These are phyloP conservation scores for Cossypha niveicapilla DNA, from an alignment of 2,797 vertebrate genomes.

Conservation along the genomic window DNA sequence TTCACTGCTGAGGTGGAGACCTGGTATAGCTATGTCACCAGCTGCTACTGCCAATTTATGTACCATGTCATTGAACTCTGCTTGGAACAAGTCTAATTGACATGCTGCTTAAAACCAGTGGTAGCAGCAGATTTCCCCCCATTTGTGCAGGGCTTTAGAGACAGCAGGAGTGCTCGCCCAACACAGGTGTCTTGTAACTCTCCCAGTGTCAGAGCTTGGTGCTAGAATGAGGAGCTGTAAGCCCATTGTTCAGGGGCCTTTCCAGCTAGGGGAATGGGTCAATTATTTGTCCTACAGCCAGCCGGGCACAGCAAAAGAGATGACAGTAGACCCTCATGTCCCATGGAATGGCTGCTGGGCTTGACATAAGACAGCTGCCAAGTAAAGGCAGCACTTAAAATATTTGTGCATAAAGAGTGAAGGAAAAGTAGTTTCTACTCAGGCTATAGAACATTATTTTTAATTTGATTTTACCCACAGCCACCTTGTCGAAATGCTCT, in stretches of 20 bases:
- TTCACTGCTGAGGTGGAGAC: not conserved
- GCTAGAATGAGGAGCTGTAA: not conserved
- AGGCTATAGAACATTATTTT: not conserved
- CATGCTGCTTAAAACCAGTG: not conserved
- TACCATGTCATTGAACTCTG: not conserved
- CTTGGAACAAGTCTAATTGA: not conserved
- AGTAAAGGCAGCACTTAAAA: not conserved
- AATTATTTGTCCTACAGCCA: not conserved
- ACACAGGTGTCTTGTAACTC: not conserved
- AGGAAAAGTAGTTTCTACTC: not conserved
- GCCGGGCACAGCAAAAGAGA: not conserved
- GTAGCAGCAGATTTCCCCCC: not conserved
- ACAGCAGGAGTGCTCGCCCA: not conserved
- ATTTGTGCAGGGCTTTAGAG: not conserved
- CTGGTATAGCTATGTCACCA: not conserved
- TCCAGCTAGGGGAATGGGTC: not conserved
- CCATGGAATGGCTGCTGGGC: not conserved
- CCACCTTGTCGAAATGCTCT: not conserved
- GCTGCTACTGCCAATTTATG: not conserved
- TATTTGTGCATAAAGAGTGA: not conserved
- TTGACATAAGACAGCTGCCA: not conserved
- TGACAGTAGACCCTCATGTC: not conserved
- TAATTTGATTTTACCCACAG: not conserved
- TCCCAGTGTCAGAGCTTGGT: not conserved
- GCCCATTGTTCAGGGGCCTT: not conserved